Evolutionary conservation across 2,797 vertebrate genomes (phyloP).

Genomic region (Anguilla obscura): DNA sequence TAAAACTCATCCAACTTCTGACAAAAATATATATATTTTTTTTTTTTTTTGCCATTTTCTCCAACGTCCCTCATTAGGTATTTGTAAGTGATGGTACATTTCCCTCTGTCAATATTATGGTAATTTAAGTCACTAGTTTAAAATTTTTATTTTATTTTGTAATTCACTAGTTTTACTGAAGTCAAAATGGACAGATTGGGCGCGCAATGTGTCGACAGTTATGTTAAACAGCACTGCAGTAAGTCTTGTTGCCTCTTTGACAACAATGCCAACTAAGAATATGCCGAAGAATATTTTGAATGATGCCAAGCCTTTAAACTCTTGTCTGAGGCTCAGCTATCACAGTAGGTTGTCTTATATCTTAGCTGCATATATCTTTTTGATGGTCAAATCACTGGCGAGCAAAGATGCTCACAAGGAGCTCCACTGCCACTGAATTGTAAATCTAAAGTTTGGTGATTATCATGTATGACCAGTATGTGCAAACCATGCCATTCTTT

Average conservation of each 20-base stretch:
- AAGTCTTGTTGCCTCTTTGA: background rate
- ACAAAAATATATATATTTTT: background rate
- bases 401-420: background rate
- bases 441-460: background rate
- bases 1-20: background rate
- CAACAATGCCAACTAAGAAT: background rate
- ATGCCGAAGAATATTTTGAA: background rate
- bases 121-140: background rate
- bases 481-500: background rate
- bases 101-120: background rate
- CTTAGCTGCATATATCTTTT: background rate
- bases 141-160: background rate
- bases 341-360: background rate
- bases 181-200: background rate
- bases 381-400: background rate
- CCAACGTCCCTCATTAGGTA: background rate
- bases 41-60: constrained; percentile 7
- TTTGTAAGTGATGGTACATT: background rate
- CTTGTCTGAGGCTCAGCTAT: background rate
- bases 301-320: background rate
- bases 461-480: background rate
- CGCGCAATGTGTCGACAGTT: background rate
- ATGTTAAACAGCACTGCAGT: background rate
- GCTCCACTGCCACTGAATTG: background rate
- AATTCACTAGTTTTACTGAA: too few species aligned